phyloP scores from a whole-genome alignment of 2,888 invertebrate genomes.

The Theodoxus fluviatilis region DNA sequence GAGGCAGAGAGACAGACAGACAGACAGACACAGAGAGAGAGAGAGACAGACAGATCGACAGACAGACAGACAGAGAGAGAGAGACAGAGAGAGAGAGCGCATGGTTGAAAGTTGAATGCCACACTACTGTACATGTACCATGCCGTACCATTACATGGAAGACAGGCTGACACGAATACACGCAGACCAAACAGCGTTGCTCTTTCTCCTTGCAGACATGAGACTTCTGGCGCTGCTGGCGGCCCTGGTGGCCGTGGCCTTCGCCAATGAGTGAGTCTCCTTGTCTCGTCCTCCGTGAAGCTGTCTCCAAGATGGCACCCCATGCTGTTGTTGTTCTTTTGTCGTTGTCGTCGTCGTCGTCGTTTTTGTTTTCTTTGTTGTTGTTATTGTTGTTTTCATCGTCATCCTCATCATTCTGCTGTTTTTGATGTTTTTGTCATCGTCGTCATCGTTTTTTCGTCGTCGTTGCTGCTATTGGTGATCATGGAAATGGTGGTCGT shows the following conservation, averaged over 20 bases:
- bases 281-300: neutral
- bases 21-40: neutral
- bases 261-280: neutral
- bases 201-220: constrained; percentile 1
- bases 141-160: too few relatives aligned
- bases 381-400: neutral
- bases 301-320: neutral
- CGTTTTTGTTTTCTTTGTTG: neutral
- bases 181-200: neutral
- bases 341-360: neutral
- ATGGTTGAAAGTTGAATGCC: too few relatives aligned
- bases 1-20: neutral
- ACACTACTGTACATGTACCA: too few relatives aligned
- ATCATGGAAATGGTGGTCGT: too few relatives aligned
- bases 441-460: too few relatives aligned
- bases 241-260: neutral
- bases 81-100: neutral
- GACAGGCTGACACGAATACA: too few relatives aligned
- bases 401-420: neutral
- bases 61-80: neutral
- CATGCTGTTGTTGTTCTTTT: neutral
- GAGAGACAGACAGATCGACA: neutral
- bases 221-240: neutral
- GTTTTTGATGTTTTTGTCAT: too few relatives aligned
- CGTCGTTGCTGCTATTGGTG: too few relatives aligned